Evolutionary conservation across 2,113 vertebrate genomes (phyloP), one percentile per base, ranked within the genome.

Genomic region (Mastomys coucha): DNA sequence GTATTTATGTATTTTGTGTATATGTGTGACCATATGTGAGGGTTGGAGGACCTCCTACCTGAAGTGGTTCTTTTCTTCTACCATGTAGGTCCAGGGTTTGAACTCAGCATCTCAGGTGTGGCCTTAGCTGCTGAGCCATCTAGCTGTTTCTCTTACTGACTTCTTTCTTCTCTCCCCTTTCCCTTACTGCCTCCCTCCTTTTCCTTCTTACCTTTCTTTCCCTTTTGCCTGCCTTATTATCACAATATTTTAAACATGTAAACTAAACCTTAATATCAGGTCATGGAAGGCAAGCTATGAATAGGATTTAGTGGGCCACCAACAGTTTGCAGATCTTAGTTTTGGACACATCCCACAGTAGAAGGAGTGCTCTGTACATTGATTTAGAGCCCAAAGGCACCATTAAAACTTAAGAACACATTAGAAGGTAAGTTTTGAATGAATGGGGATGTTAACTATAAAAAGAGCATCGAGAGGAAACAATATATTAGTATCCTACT

Each of bases 401-500:
- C 3, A 14, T 22, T 28, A 10, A 49, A 80, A n/a, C n/a, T 7
- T 49, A 53, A 39, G 42, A 82, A 10, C 16, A 65, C 8, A 63
- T 11, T 65, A 51, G 28, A 51, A 82, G 6, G 58, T 31, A 81
- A 9, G 28, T 14, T 39, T 3, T 75, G 7, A 53, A 28, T 39
- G 26, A n/a, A 81, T n/a, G 2, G 16, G 3, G 24, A 70, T 33
- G 42, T n/a, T 70, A 91, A 91, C 78, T 85, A 4, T 82, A 94
- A 76, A 94, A 20, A 16, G 93, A 95, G 93, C 89, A 90, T 77
- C 5, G 33, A 76, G 39, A 33, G n/a, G 2, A 69, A 8, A 75
- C 0, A 88, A 28, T 63, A 60, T 76, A 97, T 94, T 96, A 93
- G 75, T 94, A 97, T 95, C 87, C 6, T 91, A 96, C 96, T 51